Evolutionary conservation across 2,113 vertebrate species (phyloP).

Genomic region (Gobio gobio): DNA sequence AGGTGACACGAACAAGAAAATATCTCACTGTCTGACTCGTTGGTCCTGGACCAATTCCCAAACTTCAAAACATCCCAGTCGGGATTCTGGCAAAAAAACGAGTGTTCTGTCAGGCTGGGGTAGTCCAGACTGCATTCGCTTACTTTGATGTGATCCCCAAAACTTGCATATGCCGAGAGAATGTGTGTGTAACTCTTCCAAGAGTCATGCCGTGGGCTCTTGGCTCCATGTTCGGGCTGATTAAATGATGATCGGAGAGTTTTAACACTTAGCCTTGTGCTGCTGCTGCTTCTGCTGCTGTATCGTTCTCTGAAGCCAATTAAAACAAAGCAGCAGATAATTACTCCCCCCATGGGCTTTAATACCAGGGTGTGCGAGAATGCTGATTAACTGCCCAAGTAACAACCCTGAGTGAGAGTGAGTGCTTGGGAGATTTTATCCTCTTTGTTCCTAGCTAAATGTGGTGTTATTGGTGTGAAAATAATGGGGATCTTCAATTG

Average conservation of each 20-base stretch:
- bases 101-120: conserved; percentile 1
- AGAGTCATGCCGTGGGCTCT: conserved; percentile 32
- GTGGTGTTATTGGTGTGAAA: conserved; percentile 13
- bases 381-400: conserved; percentile 41
- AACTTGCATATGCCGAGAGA: conserved; percentile 36
- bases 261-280: conserved; percentile 39
- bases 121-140: conserved; percentile 16
- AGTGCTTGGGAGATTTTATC: conserved; percentile 1
- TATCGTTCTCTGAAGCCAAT: conserved; percentile 33
- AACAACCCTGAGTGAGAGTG: conserved; percentile 11
- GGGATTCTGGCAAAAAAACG: conserved; percentile 24
- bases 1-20: conserved; percentile 34
- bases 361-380: conserved; percentile 31
- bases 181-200: conserved; percentile 41
- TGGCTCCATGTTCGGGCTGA: conserved; percentile 18
- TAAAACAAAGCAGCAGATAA: conserved; percentile 46
- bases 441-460: conserved; percentile 25
- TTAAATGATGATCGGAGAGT: conserved; percentile 48
- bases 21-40: background rate
- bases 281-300: conserved; percentile 5
- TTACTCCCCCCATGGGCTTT: conserved; percentile 43
- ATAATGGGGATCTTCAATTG: conserved; percentile 12
- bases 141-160: conserved; percentile 45
- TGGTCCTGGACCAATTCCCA: conserved; percentile 17
- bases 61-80: conserved; percentile 45